Base-by-base conservation (phyloP, 2,888 invertebrate genomes). In the Suillia variegata region DNA sequence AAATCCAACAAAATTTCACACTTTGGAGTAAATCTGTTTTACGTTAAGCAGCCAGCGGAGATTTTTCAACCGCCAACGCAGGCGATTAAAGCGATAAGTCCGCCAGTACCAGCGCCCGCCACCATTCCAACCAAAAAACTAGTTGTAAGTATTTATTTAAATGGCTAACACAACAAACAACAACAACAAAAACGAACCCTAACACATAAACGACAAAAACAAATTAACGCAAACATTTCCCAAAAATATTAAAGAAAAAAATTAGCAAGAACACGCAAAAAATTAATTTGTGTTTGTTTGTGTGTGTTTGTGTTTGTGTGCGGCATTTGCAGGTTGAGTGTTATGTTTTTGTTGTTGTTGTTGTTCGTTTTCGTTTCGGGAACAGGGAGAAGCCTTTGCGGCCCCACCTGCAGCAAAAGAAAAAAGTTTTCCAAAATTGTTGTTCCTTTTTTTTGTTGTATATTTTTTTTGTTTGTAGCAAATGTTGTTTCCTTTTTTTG, bases 21-120 rank as follows among this genome's bases (percentile, higher is more conserved):
- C 80, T 82, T 82, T 80, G 81, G 81, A 81, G 80, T 81, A 78
- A 82, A 82, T 78, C 78, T 81, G 78, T 81, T 81, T 74, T 81
- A 81, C 80, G 80, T 81, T 70, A 82, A 81, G 76, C 81, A 80
- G 78, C 80, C 80, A 77, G 79, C 78, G 80, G 79, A 80, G 75
- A 78, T 80, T 76, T 80, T 79, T 77, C 78, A 76, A 70, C 77
- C 79, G 77, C 76, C 75, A 73, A 74, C 78, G 77, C 81, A 80
- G 77, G 77, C 81, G 71, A 77, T 82, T 73, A 82, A 81, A 76
- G 80, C 80, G 72, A 80, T 80, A 72, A 80, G 77, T 80, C 77
- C 80, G 69, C 78, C 78, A 71, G 77, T 76, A 66, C 69, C 72
- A 71, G 70, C 66, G 45, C 77, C 78, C 71, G 73, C 73, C 74